Percentiles rank a stretch among this genome's conserved stretches.
Conservation (phyloP, 2,113 vertebrate genomes). For the Dissostichus mawsoni region DNA sequence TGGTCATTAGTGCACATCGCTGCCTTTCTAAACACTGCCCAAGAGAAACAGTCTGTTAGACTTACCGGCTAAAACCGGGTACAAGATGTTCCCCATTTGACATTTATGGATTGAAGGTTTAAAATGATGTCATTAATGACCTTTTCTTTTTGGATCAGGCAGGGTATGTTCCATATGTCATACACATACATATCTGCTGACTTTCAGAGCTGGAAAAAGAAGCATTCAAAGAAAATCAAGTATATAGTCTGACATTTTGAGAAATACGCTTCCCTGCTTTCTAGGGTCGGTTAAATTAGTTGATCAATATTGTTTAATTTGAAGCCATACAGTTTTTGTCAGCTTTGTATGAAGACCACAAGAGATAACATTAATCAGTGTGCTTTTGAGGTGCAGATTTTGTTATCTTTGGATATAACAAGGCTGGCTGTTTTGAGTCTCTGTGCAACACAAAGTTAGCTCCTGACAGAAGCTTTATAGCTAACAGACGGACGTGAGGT, state of each 20-base stretch:
- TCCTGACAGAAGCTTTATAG: background rate
- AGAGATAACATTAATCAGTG: too few species aligned
- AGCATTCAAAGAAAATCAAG: too few species aligned
- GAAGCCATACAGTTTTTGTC: too few species aligned
- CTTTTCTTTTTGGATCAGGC: background rate
- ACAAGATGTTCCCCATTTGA: constrained; percentile 4
- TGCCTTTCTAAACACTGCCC: background rate
- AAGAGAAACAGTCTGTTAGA: constrained; percentile 4
- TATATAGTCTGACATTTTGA: background rate
- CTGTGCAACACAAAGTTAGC: background rate
- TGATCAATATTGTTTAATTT: too few species aligned
- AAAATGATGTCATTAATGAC: background rate
- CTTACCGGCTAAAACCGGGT: background rate
- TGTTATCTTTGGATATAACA: too few species aligned
- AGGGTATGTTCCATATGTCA: background rate
- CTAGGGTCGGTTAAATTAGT: background rate
- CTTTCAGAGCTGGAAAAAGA: background rate
- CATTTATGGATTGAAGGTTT: background rate
- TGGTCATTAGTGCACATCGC: constrained; percentile 7
- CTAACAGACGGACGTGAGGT: too few species aligned
- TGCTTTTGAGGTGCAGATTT: too few species aligned
- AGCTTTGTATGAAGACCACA: too few species aligned
- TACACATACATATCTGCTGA: background rate
- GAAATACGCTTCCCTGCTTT: background rate
- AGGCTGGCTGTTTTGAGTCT: background rate